A percentile compares a stretch with the other conserved stretches of the same genome.
Evolutionary conservation across 1,140 invertebrate genomes (phyloP).

Genomic region (Heliothis virescens): DNA sequence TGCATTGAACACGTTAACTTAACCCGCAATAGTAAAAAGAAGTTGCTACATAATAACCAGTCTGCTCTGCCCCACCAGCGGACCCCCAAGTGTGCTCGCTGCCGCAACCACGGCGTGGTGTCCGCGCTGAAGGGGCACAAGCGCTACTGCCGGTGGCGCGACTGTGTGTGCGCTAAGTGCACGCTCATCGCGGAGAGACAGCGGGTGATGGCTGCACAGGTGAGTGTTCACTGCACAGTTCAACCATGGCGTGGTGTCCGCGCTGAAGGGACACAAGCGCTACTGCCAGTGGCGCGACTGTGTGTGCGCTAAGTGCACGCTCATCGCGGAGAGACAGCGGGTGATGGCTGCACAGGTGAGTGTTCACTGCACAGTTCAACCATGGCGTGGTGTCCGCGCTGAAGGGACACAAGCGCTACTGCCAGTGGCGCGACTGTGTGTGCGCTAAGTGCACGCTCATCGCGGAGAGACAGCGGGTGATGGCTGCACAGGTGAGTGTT

Average conservation of each 20-base stretch:
- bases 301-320: constrained; percentile 98
- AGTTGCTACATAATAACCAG: constrained; percentile 48
- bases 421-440: constrained; percentile 97
- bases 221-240: constrained; percentile 79
- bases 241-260: no score
- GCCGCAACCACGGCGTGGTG: constrained; percentile 99
- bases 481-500: constrained; percentile 95
- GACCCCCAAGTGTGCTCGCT: constrained; percentile 99
- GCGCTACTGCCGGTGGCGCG: constrained; percentile 97
- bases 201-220: constrained; percentile 99
- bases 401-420: constrained; percentile 99
- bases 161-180: constrained; percentile 98
- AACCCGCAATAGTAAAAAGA: constrained; percentile 12
- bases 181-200: constrained; percentile 99
- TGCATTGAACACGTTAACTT: not conserved
- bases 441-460: constrained; percentile 99
- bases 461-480: constrained; percentile 98
- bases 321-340: constrained; percentile 98
- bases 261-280: constrained; percentile 98
- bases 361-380: no score
- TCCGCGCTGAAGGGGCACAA: constrained; percentile 99
- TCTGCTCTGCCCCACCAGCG: constrained; percentile 80
- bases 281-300: constrained; percentile 99
- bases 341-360: constrained; percentile 98
- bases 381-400: no score